Conservation (phyloP, 2,113 vertebrate genomes). For the Chiloscyllium plagiosum region DNA sequence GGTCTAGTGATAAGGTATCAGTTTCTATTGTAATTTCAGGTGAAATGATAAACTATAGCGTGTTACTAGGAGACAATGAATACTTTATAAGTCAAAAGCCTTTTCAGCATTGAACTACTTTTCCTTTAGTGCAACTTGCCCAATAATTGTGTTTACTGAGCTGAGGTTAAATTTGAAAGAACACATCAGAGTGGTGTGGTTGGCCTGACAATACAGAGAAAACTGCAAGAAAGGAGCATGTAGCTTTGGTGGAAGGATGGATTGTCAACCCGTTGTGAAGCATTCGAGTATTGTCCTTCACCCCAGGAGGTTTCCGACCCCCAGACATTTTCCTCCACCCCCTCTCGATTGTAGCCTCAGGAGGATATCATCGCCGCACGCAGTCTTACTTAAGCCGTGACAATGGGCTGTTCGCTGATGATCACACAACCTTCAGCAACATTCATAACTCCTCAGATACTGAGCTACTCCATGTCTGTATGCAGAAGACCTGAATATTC, state of each 20-base stretch:
- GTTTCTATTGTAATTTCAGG: conserved; percentile 76
- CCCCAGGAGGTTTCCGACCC: neutral
- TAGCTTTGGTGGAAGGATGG: neutral
- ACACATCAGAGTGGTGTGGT: neutral
- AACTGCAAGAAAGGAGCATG: neutral
- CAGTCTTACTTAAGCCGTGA: neutral
- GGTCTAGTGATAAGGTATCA: conserved; percentile 67
- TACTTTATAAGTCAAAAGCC: conserved; percentile 77
- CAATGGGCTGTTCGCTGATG: neutral
- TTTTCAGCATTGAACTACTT: conserved; percentile 47
- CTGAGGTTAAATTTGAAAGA: conserved; percentile 11
- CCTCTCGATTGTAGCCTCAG: neutral
- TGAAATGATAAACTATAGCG: conserved; percentile 70
- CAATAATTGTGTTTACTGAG: conserved; percentile 26
- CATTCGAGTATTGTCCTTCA: neutral
- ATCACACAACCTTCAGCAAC: no score
- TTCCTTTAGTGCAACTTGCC: conserved; percentile 1
- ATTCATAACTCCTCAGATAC: no score
- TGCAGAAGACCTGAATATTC: no score
- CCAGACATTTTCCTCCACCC: neutral
- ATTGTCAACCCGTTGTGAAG: neutral
- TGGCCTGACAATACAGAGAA: neutral
- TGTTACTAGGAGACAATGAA: conserved; percentile 77
- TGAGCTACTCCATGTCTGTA: no score
- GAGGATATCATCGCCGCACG: neutral